phyloP scores from a whole-genome alignment of 2,113 vertebrate genomes.

The Daphoenositta chrysoptera region DNA sequence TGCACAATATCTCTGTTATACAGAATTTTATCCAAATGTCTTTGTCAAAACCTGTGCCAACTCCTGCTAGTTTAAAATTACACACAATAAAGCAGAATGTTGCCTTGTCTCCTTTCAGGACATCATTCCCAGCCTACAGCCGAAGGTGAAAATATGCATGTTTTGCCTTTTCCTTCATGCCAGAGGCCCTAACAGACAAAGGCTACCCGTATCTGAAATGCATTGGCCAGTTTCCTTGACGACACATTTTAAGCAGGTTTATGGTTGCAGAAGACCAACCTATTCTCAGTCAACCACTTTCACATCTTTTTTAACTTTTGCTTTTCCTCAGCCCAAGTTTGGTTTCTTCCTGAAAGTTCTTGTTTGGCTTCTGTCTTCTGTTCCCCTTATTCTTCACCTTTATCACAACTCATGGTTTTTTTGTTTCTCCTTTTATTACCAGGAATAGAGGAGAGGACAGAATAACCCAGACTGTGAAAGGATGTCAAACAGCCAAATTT shows the following conservation, averaged over 20 bases:
- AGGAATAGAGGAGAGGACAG: background rate
- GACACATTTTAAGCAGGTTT: background rate
- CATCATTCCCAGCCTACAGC: background rate
- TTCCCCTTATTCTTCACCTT: background rate
- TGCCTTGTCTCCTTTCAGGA: background rate
- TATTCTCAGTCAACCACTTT: background rate
- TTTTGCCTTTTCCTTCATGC: background rate
- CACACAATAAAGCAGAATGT: background rate
- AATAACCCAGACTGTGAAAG: background rate
- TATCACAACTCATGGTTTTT: background rate
- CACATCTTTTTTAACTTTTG: background rate
- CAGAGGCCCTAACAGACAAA: background rate
- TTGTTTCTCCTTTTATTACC: background rate
- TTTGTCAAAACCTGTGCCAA: background rate
- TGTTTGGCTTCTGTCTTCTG: background rate
- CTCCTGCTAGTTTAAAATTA: background rate
- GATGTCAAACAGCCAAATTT: background rate
- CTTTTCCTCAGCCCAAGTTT: background rate
- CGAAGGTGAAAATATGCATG: background rate
- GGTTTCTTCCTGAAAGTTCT: background rate
- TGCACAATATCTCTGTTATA: background rate
- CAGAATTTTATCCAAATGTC: background rate
- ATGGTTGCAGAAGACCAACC: background rate
- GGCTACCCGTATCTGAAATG: background rate
- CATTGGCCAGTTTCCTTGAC: background rate